Evolutionary conservation across 2,113 vertebrate genomes (phyloP).

Genomic region (Anguilla rostrata): DNA sequence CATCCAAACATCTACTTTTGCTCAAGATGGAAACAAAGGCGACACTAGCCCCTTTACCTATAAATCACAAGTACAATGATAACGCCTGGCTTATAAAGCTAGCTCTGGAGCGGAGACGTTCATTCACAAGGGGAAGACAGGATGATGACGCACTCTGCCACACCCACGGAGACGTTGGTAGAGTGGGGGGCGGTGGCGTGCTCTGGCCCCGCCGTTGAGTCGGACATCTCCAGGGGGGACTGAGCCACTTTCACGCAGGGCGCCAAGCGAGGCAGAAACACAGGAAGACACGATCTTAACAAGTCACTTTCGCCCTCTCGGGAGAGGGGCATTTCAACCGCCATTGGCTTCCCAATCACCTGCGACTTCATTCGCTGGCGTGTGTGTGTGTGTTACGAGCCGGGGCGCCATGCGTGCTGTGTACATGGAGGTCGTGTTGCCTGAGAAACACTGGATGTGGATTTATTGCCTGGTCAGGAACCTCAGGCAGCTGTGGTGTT

Average conservation of each 20-base stretch:
- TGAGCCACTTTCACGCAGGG: not conserved
- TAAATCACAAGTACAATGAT: not conserved
- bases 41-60: not conserved
- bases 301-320: not conserved
- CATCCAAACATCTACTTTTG: not conserved
- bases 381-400: not conserved
- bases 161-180: slow-evolving; percentile 6
- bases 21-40: not conserved
- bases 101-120: not conserved
- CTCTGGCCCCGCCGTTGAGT: not conserved
- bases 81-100: not conserved
- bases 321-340: not conserved
- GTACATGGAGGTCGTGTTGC: not conserved
- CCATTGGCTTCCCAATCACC: not conserved
- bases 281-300: not conserved
- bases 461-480: not conserved
- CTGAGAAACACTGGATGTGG: not conserved
- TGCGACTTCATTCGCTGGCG: not conserved
- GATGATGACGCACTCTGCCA: slow-evolving; percentile 52
- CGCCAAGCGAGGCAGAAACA: slow-evolving; percentile 37
- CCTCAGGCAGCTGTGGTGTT: no score
- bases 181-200: not conserved
- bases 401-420: no score
- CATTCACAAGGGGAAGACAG: slow-evolving; percentile 14
- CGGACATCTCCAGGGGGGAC: not conserved